Conservation (phyloP, 2,888 invertebrate genomes). For the Xylota segnis region DNA sequence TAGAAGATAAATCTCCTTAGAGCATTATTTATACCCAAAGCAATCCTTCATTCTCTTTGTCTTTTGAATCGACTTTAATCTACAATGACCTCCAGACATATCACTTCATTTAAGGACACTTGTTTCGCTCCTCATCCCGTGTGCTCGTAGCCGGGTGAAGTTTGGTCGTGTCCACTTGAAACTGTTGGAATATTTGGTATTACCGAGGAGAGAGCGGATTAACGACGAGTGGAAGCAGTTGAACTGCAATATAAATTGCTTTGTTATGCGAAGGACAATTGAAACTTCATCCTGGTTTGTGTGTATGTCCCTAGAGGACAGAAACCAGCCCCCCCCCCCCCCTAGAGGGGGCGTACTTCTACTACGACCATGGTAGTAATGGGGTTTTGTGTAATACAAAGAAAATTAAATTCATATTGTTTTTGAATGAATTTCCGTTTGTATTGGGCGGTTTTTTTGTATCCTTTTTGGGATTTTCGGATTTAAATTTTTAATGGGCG, state of each 20-base stretch:
- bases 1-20: slow-evolving; percentile 29
- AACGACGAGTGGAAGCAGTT: slow-evolving; percentile 57
- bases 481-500: background rate
- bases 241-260: slow-evolving; percentile 69
- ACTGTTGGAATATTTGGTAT: slow-evolving; percentile 34
- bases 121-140: too few species aligned
- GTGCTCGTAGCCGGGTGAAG: too few species aligned
- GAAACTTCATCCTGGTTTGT: slow-evolving; percentile 59
- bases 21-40: slow-evolving; percentile 26
- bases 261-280: slow-evolving; percentile 65
- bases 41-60: slow-evolving; percentile 41
- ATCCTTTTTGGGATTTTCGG: background rate
- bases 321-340: background rate
- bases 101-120: slow-evolving; percentile 50
- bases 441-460: slow-evolving; percentile 4
- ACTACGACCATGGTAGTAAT: background rate
- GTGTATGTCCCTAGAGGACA: background rate
- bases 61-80: slow-evolving; percentile 35
- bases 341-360: background rate
- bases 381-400: slow-evolving; percentile 36
- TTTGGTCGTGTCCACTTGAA: background rate
- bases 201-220: slow-evolving; percentile 53
- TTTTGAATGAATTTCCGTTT: slow-evolving; percentile 61
- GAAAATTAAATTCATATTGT: slow-evolving; percentile 67
- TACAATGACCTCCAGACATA: slow-evolving; percentile 61